phyloP scores from a whole-genome alignment of 2,797 vertebrate genomes.

The Oophaga sylvatica region DNA sequence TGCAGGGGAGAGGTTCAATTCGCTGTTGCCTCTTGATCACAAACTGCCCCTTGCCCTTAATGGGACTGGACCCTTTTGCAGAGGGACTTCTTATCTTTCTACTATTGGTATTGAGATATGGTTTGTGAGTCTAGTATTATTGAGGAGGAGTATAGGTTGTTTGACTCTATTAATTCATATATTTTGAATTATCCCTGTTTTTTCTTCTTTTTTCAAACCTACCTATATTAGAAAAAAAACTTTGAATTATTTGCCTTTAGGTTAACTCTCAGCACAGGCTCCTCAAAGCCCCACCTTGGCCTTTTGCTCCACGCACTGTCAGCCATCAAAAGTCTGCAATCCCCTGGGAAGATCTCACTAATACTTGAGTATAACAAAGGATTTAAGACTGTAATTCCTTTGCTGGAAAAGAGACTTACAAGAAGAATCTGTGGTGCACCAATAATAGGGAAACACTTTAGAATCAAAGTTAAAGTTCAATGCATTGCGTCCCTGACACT shows the following conservation, averaged over 20 bases:
- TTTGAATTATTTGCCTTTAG: neutral
- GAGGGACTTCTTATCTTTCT: neutral
- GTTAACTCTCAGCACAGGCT: neutral
- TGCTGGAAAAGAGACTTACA: neutral
- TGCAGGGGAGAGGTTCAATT: too few relatives aligned
- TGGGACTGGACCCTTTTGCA: neutral
- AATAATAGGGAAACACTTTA: constrained; percentile 10
- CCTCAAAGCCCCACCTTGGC: neutral
- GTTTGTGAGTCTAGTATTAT: neutral
- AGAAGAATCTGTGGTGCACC: neutral
- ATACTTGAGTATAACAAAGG: constrained; percentile 23
- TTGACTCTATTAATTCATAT: neutral
- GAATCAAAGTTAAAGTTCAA: constrained; percentile 25
- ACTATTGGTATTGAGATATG: neutral
- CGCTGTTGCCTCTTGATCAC: too few relatives aligned
- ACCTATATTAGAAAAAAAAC: neutral
- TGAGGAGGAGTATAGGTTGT: neutral
- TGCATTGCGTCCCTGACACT: neutral
- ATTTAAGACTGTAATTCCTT: constrained; percentile 34
- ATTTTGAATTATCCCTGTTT: neutral
- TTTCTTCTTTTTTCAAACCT: neutral
- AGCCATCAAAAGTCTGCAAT: neutral
- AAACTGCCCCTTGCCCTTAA: too few relatives aligned
- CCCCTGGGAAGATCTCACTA: constrained; percentile 13
- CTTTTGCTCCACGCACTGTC: neutral